Evolutionary conservation across 2,797 vertebrate species (phyloP), one percentile per base, ranked within the genome.

Genomic region (Helostoma temminkii): DNA sequence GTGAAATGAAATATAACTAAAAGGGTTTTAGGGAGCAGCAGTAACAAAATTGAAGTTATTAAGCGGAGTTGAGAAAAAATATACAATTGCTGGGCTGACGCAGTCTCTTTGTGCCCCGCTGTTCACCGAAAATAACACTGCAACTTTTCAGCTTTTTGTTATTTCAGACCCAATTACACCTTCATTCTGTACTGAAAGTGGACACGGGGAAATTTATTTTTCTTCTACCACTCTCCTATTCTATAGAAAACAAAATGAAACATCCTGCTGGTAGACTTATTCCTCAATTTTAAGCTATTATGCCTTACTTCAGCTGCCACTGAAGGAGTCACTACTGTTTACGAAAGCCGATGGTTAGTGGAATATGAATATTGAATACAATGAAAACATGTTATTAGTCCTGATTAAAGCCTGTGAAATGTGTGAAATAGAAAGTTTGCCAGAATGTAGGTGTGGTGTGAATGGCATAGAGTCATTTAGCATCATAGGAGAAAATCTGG

Each of bases 81-180:
- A 9, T 30, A 34, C 0, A 6, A 28, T 43, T 61, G 47, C 49
- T 37, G 43, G 49, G 25, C 21, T 26, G 43, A 30, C 52, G 4
- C 42, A 9, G 28, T 61, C 49, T 6, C 57, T 41, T 26, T 47
- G 37, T 53, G 8, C 34, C 37, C 72, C 43, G 55, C 59, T 67
- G 65, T 16, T 72, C 49, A 37, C 43, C 37, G 25, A 32, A 24
- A 63, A 56, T 57, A 46, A 59, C 34, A 26, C 14, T 3, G 0
- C n/a, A 9, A 18, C 9, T 0, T 32, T 64, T 24, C 26, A 58
- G 6, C 24, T 58, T 42, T 11, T 30, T 63, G 28, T 39, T 55
- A 71, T 74, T 75, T 72, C 65, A 69, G 49, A 74, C 12, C 24
- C 57, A 77, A 76, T 74, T 60, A 71, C 63, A 66, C 36, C 32